These are phyloP conservation scores for Myotis pilosus DNA, from an alignment of 2,797 vertebrate species.

Conservation along the genomic window DNA sequence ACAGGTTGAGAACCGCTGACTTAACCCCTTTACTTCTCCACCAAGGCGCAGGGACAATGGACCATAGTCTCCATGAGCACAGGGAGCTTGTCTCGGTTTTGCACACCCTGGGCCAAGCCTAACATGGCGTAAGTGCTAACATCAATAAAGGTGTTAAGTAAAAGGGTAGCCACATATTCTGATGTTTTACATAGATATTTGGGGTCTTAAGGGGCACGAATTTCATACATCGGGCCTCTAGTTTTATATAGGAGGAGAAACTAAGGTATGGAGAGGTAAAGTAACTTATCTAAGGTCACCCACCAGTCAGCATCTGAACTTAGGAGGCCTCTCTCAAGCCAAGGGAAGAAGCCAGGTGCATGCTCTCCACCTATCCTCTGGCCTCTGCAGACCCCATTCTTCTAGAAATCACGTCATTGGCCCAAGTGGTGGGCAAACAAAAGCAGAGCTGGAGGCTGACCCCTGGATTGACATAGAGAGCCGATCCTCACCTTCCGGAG, in stretches of 20 bases:
- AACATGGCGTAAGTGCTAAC: not conserved
- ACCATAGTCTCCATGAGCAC: fast-evolving
- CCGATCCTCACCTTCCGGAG: not conserved
- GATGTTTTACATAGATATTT: fast-evolving
- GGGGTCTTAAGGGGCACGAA: not conserved
- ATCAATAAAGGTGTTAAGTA: fast-evolving
- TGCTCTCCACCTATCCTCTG: not conserved
- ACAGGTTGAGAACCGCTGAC: too few relatives aligned
- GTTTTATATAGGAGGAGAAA: not conserved
- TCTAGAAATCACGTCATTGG: not conserved
- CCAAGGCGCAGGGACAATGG: not conserved
- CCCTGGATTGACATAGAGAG: not conserved
- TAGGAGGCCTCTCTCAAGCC: not conserved
- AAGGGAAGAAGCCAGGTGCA: not conserved
- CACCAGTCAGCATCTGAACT: not conserved
- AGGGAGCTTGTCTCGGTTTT: not conserved
- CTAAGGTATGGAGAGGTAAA: not conserved
- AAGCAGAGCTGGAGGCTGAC: not conserved
- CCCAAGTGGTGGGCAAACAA: not conserved
- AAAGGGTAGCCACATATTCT: fast-evolving
- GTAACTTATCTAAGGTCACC: not conserved
- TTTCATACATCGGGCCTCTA: too few relatives aligned
- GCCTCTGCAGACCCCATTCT: not conserved
- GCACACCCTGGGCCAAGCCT: not conserved
- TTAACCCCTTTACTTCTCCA: too few relatives aligned